phyloP scores from a whole-genome alignment of 2,797 vertebrate genomes.

The Pseudomugil tenellus region DNA sequence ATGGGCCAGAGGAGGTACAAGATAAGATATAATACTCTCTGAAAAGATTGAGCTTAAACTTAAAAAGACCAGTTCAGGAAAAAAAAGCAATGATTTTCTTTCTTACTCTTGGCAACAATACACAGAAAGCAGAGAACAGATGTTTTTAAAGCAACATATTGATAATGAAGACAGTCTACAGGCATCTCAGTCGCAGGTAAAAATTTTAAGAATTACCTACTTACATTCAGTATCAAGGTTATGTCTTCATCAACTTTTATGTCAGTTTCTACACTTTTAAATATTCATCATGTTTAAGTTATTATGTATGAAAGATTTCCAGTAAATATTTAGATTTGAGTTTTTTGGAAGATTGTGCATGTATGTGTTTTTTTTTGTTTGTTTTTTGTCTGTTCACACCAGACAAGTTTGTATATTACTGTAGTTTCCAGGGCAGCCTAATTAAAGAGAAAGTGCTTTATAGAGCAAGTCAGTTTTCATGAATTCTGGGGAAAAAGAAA shows the following conservation, averaged over 20 bases:
- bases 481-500: too few species aligned
- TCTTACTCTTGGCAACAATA: not conserved
- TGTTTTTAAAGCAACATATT: not conserved
- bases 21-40: conserved; percentile 9
- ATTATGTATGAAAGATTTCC: too few species aligned
- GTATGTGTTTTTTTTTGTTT: not conserved
- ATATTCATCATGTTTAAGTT: not conserved
- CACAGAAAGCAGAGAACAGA: not conserved
- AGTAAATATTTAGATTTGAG: too few species aligned
- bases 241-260: not conserved
- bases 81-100: not conserved
- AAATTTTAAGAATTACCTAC: not conserved
- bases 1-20: not conserved
- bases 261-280: not conserved
- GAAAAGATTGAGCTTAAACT: not conserved
- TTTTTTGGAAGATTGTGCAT: not conserved
- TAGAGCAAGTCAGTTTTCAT: too few species aligned
- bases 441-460: not conserved
- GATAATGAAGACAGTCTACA: conserved; percentile 5
- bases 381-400: not conserved
- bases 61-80: too few species aligned
- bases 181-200: not conserved
- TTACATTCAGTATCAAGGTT: not conserved
- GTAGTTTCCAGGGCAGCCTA: not conserved
- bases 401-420: not conserved